Percentiles rank a stretch among this genome's conserved stretches.
phyloP scores from a whole-genome alignment of 2,797 vertebrate genomes.

The Hypotaenidia okinawae region DNA sequence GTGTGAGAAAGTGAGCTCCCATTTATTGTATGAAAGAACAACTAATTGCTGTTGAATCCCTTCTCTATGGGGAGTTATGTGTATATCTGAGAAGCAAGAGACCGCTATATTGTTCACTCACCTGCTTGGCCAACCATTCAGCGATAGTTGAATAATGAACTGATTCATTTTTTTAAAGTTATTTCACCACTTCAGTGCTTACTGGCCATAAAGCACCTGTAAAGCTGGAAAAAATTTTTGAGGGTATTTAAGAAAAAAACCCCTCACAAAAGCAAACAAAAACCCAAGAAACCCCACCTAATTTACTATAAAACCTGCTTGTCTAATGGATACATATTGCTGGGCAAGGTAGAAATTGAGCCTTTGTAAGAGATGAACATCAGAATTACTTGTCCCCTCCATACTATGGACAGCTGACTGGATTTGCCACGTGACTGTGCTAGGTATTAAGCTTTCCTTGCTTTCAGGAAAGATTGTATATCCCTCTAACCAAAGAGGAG shows the following conservation, averaged over 20 bases:
- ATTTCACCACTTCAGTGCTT: not conserved
- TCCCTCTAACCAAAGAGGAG: not conserved
- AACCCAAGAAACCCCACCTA: accelerated
- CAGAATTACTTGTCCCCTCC: not conserved
- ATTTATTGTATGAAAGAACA: not conserved
- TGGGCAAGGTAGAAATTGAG: not conserved
- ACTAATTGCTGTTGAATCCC: not conserved
- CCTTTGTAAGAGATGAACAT: not conserved
- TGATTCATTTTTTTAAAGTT: not conserved
- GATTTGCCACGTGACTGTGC: not conserved
- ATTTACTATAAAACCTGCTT: not conserved
- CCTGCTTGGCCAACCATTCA: not conserved
- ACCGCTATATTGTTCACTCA: not conserved
- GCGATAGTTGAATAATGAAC: not conserved
- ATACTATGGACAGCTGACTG: not conserved
- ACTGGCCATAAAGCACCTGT: not conserved
- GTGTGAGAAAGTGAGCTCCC: not conserved
- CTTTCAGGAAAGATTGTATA: not conserved
- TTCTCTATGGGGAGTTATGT: not conserved
- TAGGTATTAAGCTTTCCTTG: not conserved
- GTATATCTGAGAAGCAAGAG: not conserved
- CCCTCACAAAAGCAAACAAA: too few species aligned
- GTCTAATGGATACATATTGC: not conserved
- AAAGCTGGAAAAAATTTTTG: not conserved
- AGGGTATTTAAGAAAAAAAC: not conserved